Evolutionary conservation across 1,140 invertebrate genomes (phyloP).

Genomic region (Ceratosolen fusciceps): DNA sequence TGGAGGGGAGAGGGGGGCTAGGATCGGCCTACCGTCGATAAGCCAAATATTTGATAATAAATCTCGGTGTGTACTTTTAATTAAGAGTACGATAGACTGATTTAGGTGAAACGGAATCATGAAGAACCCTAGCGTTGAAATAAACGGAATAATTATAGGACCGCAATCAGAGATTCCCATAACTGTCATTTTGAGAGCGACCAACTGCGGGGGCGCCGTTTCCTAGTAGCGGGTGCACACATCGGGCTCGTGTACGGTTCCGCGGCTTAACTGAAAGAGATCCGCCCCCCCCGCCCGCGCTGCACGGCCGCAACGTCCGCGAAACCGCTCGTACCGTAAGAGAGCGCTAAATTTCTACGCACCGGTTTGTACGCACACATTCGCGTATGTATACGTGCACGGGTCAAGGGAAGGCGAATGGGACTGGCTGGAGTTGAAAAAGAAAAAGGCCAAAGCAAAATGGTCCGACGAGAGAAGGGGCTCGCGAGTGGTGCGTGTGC

Average conservation of each 20-base stretch:
- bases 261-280: background rate
- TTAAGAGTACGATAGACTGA: no score
- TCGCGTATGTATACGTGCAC: slow-evolving; percentile 6
- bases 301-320: no score
- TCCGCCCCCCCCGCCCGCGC: no score
- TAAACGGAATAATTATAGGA: background rate
- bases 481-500: background rate
- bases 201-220: background rate
- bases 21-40: no score
- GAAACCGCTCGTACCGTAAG: no score
- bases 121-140: no score
- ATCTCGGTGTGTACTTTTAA: no score
- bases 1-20: no score
- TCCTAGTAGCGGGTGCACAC: slow-evolving; percentile 15
- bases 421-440: background rate
- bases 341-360: no score
- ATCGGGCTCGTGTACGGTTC: background rate
- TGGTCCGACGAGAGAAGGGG: background rate
- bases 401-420: slow-evolving; percentile 40
- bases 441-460: background rate
- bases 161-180: slow-evolving; percentile 15
- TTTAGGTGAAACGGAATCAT: no score
- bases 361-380: background rate
- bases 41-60: no score
- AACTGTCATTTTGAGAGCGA: slow-evolving; percentile 23